Percentiles rank a stretch among this genome's conserved stretches.
These are phyloP conservation scores for Scrobipalpa costella DNA, from an alignment of 2,888 invertebrate species.

Conservation along the genomic window DNA sequence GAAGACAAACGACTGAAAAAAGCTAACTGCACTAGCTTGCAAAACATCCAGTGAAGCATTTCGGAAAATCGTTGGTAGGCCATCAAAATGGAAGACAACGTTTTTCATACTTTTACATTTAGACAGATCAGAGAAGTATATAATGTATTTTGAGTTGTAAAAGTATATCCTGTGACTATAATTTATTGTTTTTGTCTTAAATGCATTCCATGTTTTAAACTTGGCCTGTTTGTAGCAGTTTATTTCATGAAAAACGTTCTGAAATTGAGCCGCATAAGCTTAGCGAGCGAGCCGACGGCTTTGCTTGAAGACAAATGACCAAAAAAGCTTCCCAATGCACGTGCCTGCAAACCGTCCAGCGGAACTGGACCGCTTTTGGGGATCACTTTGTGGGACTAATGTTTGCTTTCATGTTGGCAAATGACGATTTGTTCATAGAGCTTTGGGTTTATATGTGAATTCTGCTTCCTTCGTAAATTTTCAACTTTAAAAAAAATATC, in stretches of 20 bases:
- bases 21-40: constrained; percentile 1
- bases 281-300: constrained; percentile 29
- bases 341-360: constrained; percentile 13
- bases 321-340: constrained; percentile 25
- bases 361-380: constrained; percentile 4
- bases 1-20: constrained; percentile 3
- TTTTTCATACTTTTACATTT: too few species aligned
- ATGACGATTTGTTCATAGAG: constrained; percentile 2
- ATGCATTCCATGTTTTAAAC: neutral
- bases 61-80: neutral
- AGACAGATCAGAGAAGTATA: too few species aligned
- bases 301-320: constrained; percentile 35
- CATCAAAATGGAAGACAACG: neutral
- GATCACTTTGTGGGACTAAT: constrained; percentile 10
- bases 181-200: neutral
- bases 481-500: too few species aligned
- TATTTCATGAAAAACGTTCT: constrained; percentile 30
- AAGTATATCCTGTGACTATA: neutral
- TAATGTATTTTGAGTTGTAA: too few species aligned
- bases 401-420: constrained; percentile 2
- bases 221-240: constrained; percentile 12
- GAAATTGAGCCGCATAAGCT: constrained; percentile 33
- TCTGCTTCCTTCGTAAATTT: neutral
- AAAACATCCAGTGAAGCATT: constrained; percentile 6
- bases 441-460: neutral